phyloP scores from a whole-genome alignment of 2,113 vertebrate genomes.

The Misgurnus anguillicaudatus region DNA sequence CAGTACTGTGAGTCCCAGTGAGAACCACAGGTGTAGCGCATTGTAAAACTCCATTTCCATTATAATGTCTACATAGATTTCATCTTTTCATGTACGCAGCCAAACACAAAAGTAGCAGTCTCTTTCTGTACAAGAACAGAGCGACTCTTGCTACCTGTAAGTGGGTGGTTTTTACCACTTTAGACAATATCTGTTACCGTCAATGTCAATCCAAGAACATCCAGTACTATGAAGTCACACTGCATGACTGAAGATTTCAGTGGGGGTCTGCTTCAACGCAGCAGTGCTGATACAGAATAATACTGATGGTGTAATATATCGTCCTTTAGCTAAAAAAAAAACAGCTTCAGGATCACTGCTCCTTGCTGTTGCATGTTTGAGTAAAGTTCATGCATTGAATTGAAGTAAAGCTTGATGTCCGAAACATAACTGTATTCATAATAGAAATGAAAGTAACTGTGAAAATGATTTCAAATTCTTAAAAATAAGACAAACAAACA shows the following conservation, averaged over 20 bases:
- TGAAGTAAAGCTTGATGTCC: constrained; percentile 1
- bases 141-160: constrained; percentile 48
- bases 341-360: neutral
- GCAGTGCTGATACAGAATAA: neutral
- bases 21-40: neutral
- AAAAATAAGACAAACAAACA: too few species aligned
- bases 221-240: constrained; percentile 11
- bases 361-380: neutral
- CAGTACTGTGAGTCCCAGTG: too few species aligned
- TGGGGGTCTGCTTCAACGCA: neutral
- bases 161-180: constrained; percentile 51
- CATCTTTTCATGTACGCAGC: neutral
- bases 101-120: neutral
- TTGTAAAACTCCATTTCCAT: too few species aligned
- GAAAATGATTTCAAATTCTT: too few species aligned
- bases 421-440: too few species aligned
- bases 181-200: constrained; percentile 3
- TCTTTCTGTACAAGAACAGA: constrained; percentile 4
- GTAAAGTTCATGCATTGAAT: constrained; percentile 3
- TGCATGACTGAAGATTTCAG: neutral
- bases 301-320: neutral
- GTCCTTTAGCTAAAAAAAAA: neutral
- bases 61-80: too few species aligned
- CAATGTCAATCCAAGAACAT: constrained; percentile 12
- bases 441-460: too few species aligned